phyloP scores from a whole-genome alignment of 2,797 vertebrate genomes.

The Xyrichtys novacula region DNA sequence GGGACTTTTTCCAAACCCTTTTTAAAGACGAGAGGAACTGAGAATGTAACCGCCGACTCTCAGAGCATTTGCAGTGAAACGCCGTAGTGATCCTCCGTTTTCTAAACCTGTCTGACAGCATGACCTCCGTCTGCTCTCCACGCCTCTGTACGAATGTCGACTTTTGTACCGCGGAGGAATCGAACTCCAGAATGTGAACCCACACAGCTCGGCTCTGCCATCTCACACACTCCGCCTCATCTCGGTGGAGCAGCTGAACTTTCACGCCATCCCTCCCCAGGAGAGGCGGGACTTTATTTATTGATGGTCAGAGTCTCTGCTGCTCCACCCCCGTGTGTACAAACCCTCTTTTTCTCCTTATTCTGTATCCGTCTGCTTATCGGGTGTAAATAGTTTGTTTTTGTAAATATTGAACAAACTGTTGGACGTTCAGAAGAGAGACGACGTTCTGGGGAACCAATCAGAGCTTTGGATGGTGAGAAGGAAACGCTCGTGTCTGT shows the following conservation, averaged over 20 bases:
- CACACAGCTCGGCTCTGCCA: neutral
- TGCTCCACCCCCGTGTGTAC: conserved; percentile 29
- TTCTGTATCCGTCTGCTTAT: conserved; percentile 32
- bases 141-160: conserved; percentile 43
- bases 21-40: conserved; percentile 38
- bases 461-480: conserved; percentile 15
- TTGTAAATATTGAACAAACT: conserved; percentile 72
- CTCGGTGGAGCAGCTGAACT: conserved; percentile 3
- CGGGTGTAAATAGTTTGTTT: conserved; percentile 63
- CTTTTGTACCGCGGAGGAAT: conserved; percentile 45
- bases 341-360: conserved; percentile 35
- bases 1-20: conserved; percentile 34
- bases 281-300: conserved; percentile 16
- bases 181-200: conserved; percentile 18
- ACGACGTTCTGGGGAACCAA: conserved; percentile 26
- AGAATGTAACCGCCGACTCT: conserved; percentile 24
- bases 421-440: conserved; percentile 41
- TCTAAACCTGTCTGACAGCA: conserved; percentile 50
- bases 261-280: conserved; percentile 2
- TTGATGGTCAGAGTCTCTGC: conserved; percentile 19
- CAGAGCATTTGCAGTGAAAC: conserved; percentile 31
- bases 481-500: conserved; percentile 15
- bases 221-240: conserved; percentile 21
- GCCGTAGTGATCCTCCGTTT: conserved; percentile 42
- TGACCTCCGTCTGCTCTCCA: conserved; percentile 1